These are phyloP conservation scores for Trinectes maculatus DNA, from an alignment of 2,113 vertebrate species.

Conservation along the genomic window DNA sequence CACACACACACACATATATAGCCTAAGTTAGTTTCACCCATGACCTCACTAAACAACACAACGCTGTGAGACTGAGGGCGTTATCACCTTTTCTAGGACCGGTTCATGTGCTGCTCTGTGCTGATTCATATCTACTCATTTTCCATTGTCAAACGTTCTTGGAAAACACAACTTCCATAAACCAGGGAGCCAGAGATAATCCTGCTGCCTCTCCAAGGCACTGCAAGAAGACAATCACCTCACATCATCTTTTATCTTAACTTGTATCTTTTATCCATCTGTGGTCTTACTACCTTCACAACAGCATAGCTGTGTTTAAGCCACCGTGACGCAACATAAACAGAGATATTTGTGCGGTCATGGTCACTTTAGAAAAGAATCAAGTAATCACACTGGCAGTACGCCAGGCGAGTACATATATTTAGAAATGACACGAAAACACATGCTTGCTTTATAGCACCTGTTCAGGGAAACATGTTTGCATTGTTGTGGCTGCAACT, in stretches of 20 bases:
- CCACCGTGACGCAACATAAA: conserved; percentile 61
- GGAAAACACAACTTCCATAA: conserved; percentile 26
- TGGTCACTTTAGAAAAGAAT: conserved; percentile 50
- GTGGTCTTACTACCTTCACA: conserved; percentile 51
- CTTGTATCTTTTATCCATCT: conserved; percentile 49
- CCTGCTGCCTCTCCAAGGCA: conserved; percentile 33
- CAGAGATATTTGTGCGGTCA: conserved; percentile 54
- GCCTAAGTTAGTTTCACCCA: no score
- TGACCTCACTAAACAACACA: conserved; percentile 28
- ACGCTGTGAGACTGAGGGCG: conserved; percentile 7
- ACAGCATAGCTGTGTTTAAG: conserved; percentile 47
- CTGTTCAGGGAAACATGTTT: conserved; percentile 48
- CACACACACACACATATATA: no score
- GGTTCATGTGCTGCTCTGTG: conserved; percentile 47
- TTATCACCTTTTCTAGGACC: conserved; percentile 10
- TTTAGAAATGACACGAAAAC: conserved; percentile 32
- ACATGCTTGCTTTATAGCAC: conserved; percentile 42
- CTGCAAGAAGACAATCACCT: conserved; percentile 40
- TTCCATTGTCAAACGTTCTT: conserved; percentile 42
- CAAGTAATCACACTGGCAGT: conserved; percentile 36
- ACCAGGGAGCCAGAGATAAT: conserved; percentile 54
- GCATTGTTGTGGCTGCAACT: conserved; percentile 33
- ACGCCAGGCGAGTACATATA: conserved; percentile 31
- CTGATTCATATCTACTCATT: conserved; percentile 64
- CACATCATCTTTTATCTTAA: conserved; percentile 31